Base-by-base conservation (phyloP, 2,797 vertebrate genomes). In the Sebastes hubbsi region DNA sequence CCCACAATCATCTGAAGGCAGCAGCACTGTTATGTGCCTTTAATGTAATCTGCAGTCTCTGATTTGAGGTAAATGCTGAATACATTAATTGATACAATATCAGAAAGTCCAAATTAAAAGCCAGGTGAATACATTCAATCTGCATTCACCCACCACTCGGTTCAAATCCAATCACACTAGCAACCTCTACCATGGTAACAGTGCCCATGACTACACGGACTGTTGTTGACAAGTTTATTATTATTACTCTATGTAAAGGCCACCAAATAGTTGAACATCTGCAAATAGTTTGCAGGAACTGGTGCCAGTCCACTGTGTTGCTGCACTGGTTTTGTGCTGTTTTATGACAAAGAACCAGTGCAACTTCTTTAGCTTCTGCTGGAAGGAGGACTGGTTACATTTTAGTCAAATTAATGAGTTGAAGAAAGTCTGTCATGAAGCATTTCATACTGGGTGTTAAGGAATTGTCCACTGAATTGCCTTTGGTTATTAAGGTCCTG, bases 401-500 rank as follows among this genome's bases (percentile, higher is more conserved):
- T 54, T 32, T 5, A 54, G 60, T 72, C 6, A 62, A 42, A 42
- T 49, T 63, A 1, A 59, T 69, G 20, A 62, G 36, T 75, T 54
- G 55, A 29, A 54, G 62, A 72, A 65, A 25, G 61, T 63, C 25
- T 38, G 56, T 75, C 59, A 18, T 65, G n/a, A 71, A 72, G 54
- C 29, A 83, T 75, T 73, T 76, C 14, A 36, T 38, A 30, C 30
- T 5, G 27, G n/a, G 29, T 72, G 70, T 78, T 65, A 27, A 60
- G 25, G 20, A 72, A 72, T 24, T 75, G 29, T 58, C 27, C 52
- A 8, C 25, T 74, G 60, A 46, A 70, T 85, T 76, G 52, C 22
- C 36, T 75, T 78, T 80, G 62, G 32, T 67, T 69, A 64, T 55
- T 74, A 22, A 78, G 67, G 30, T 74, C 16, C 49, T 70, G 77